Percentiles rank a stretch among this genome's conserved stretches.
Conservation (phyloP, 1,140 invertebrate species). For the Temnothorax longispinosus region DNA sequence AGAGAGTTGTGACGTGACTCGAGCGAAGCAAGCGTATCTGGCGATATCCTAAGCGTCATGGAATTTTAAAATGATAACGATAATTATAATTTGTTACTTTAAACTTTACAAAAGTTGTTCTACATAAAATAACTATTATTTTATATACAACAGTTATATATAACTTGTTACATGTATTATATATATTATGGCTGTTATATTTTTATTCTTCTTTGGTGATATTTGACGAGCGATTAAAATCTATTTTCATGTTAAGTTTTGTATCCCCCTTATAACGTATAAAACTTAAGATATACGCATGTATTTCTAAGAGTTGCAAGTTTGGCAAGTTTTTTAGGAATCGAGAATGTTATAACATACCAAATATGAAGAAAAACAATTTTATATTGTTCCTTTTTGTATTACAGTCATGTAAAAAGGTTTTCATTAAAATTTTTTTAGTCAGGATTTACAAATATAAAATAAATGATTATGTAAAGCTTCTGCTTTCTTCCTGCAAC, state of each 20-base stretch:
- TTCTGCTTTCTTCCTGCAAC: background rate
- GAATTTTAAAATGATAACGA: background rate
- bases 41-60: background rate
- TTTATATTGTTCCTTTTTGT: background rate
- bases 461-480: conserved; percentile 47
- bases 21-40: background rate
- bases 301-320: background rate
- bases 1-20: conserved; percentile 79
- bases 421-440: conserved; percentile 60
- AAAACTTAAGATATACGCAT: background rate
- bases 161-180: background rate
- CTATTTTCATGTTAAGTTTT: conserved; percentile 24
- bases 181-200: background rate
- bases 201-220: conserved; percentile 27
- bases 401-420: conserved; percentile 21
- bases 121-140: conserved; percentile 28
- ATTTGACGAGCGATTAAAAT: background rate
- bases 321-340: background rate
- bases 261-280: background rate
- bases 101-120: background rate
- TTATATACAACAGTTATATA: background rate
- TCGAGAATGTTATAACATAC: background rate
- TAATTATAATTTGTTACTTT: background rate
- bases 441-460: conserved; percentile 27
- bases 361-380: background rate